A percentile compares a stretch with the other conserved stretches of the same genome.
phyloP scores from a whole-genome alignment of 2,113 vertebrate genomes.

The Gobius niger region DNA sequence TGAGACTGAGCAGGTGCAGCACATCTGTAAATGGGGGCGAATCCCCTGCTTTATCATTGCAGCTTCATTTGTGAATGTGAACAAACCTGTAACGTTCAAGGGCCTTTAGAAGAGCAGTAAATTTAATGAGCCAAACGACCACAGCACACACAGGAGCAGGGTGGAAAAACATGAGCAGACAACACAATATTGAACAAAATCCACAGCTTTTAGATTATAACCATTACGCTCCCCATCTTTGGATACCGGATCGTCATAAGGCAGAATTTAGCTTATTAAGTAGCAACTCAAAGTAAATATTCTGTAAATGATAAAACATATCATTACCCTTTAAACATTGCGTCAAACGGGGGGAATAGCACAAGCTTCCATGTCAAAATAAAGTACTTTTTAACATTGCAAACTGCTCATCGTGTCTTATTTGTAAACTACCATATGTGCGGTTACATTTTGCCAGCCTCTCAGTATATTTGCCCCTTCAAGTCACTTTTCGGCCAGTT shows the following conservation, averaged over 20 bases:
- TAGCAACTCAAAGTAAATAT: background rate
- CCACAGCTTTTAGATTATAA: slow-evolving; percentile 46
- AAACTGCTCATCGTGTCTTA: no score
- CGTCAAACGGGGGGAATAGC: no score
- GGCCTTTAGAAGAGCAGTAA: slow-evolving; percentile 34
- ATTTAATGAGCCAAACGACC: slow-evolving; percentile 73
- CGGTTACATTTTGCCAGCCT: no score
- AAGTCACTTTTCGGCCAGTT: no score
- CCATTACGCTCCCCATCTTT: slow-evolving; percentile 52
- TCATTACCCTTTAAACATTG: background rate
- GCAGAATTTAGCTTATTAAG: slow-evolving; percentile 13
- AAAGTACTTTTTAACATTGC: no score
- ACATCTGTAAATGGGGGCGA: background rate
- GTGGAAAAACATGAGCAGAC: slow-evolving; percentile 49
- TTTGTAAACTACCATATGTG: no score
- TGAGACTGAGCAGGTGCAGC: background rate
- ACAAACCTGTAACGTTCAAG: background rate
- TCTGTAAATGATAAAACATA: background rate
- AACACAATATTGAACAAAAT: slow-evolving; percentile 69
- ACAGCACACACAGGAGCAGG: slow-evolving; percentile 63
- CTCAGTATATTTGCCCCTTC: no score
- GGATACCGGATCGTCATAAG: slow-evolving; percentile 35
- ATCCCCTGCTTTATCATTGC: slow-evolving; percentile 3
- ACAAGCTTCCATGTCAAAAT: no score
- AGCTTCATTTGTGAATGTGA: background rate